A percentile compares a stretch with the other conserved stretches of the same genome.
These are phyloP conservation scores for Dexiosoma caninum DNA, from an alignment of 2,888 invertebrate species.

Conservation along the genomic window DNA sequence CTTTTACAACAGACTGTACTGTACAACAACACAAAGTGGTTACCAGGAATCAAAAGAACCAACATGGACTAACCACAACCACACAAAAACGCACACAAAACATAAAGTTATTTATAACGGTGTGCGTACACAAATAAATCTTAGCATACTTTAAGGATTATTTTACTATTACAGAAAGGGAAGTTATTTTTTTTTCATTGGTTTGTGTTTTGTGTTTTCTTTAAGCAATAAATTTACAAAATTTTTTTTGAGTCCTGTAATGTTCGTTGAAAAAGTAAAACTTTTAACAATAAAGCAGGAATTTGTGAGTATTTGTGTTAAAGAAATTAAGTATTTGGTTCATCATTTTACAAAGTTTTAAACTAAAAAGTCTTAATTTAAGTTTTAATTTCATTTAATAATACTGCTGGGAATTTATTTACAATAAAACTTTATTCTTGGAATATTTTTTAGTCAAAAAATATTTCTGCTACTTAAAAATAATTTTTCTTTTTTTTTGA, in stretches of 20 bases:
- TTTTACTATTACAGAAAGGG: background rate
- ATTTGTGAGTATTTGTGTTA: background rate
- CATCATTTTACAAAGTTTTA: no score
- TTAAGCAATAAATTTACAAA: constrained; percentile 6
- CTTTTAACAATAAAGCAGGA: background rate
- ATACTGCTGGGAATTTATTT: no score
- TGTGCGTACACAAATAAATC: background rate
- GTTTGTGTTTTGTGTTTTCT: no score
- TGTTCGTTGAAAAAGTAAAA: background rate
- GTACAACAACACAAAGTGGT: background rate
- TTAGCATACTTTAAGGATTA: constrained; percentile 10
- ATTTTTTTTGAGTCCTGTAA: constrained; percentile 13
- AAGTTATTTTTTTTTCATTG: no score
- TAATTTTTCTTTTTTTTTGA: no score
- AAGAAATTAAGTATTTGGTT: background rate
- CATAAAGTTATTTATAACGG: background rate
- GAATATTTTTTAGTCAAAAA: no score
- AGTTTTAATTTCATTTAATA: no score
- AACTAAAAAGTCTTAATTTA: no score
- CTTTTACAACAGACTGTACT: background rate
- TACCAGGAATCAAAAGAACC: background rate
- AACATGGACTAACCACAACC: background rate
- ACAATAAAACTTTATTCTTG: no score
- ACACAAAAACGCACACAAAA: background rate
- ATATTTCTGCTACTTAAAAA: no score